Base-by-base conservation (phyloP, 2,113 vertebrate genomes). In the Panurus biarmicus region DNA sequence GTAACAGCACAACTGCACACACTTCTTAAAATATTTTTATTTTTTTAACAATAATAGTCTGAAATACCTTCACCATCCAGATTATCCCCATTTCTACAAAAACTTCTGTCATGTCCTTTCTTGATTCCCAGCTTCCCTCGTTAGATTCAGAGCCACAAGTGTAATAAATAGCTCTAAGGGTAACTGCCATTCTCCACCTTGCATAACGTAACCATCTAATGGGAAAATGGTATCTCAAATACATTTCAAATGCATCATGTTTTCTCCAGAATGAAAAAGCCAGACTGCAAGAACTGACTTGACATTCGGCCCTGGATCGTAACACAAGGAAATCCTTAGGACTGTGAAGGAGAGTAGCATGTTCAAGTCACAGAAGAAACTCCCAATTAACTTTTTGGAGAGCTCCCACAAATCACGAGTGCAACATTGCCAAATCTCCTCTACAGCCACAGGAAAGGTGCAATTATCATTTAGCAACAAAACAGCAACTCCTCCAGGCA, bases 81-180 rank as follows among this genome's bases (percentile, higher is more conserved):
- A 48, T 29, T 42, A 71, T 29, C 62, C 5, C 40, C n/a, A 80
- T 42, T 85, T 82, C 67, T 79, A 93, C 42, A 87, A 83, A 79
- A 87, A 36, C 48, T 64, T 87, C 16, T 72, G 53, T 96, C 94
- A 90, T 94, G 95, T 74, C 87, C 65, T 47, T 97, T 95, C 96
- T 94, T 96, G 95, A 95, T 81, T 96, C 56, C 54, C 51, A 83
- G 76, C 87, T 77, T 91, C 51, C 84, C 67, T 93, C 87, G 93
- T 85, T 80, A 93, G 69, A 88, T 56, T 71, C 92, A 44, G 44
- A 93, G 92, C 40, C 88, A 77, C 21, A 29, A 67, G 50, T 28
- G 54, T 67, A 86, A 85, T 94, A 93, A 96, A 96, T 96, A 94
- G 92, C 93, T 95, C 53, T 93, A 95, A 95, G 89, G 90, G 82